Conservation (phyloP, 2,797 vertebrate genomes). For the Acipenser transmontanus region DNA sequence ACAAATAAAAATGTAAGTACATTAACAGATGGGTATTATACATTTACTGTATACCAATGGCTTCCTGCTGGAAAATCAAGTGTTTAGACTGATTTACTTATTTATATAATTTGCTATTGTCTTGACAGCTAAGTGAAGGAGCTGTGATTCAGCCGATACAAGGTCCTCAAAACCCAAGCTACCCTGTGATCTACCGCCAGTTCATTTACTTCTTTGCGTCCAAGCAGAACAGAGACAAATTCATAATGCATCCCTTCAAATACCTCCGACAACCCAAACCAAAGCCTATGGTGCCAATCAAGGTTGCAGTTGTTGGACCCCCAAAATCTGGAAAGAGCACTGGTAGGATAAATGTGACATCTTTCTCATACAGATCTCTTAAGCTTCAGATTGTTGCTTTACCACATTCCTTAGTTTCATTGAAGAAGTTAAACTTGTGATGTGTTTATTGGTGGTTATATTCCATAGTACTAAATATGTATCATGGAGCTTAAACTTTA, state of each 20-base stretch:
- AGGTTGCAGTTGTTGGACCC: constrained; percentile 76
- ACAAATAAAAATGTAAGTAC: too few species aligned
- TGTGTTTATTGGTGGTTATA: too few species aligned
- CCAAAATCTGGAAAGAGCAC: constrained; percentile 93
- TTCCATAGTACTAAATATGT: too few species aligned
- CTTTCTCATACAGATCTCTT: not conserved
- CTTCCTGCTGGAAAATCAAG: not conserved
- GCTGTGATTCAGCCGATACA: constrained; percentile 69
- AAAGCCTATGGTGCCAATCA: constrained; percentile 63
- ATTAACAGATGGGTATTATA: not conserved
- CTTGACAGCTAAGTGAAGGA: constrained; percentile 64
- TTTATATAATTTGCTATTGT: constrained; percentile 1
- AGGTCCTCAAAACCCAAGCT: constrained; percentile 47
- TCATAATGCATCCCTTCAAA: constrained; percentile 85
- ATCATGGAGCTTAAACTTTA: too few species aligned
- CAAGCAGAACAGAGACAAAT: constrained; percentile 72
- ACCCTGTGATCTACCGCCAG: constrained; percentile 75
- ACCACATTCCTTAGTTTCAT: too few species aligned
- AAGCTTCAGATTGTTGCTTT: too few species aligned
- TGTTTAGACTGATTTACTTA: not conserved
- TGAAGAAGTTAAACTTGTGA: too few species aligned
- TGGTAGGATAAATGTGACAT: constrained; percentile 46
- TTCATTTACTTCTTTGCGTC: constrained; percentile 86
- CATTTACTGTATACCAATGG: not conserved
- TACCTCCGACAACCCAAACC: constrained; percentile 80